Conservation (phyloP, 2,888 invertebrate species). For the Ptycholaimellus sp. region DNA sequence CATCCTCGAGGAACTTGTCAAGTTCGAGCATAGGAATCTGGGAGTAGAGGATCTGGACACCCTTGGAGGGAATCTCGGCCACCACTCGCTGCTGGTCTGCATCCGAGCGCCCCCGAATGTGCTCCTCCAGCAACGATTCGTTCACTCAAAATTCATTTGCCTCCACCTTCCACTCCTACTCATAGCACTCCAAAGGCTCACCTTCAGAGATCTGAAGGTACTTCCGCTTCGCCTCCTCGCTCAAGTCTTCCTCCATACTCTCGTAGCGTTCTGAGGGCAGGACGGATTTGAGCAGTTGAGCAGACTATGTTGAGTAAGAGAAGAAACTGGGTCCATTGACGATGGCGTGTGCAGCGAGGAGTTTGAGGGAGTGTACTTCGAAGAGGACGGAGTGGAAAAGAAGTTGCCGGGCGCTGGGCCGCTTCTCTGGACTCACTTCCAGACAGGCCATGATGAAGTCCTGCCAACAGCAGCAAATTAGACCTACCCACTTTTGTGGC, state of each 20-base stretch:
- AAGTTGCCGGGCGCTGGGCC: conserved; percentile 75
- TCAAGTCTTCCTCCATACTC: background rate
- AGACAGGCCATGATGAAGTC: conserved; percentile 79
- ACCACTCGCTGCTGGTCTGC: too few species aligned
- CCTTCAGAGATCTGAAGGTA: conserved; percentile 39
- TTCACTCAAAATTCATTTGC: conserved; percentile 6
- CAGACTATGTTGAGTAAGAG: background rate
- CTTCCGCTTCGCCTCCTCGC: background rate
- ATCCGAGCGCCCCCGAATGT: too few species aligned
- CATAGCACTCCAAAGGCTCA: conserved; percentile 26
- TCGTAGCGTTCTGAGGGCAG: background rate
- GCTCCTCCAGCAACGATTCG: conserved; percentile 17
- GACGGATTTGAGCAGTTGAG: background rate
- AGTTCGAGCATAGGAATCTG: conserved; percentile 46
- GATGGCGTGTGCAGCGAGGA: conserved; percentile 52
- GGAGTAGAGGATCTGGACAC: conserved; percentile 12
- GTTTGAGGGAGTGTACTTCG: conserved; percentile 77
- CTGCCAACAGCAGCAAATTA: conserved; percentile 14
- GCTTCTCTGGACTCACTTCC: conserved; percentile 49
- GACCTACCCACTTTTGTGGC: background rate
- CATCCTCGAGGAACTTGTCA: conserved; percentile 96
- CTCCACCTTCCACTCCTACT: background rate
- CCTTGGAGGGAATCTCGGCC: too few species aligned
- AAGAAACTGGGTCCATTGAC: conserved; percentile 57
- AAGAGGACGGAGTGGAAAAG: conserved; percentile 88